Conservation (phyloP, 1,140 invertebrate species). For the Pachyrhynchus sulphureomaculatus region DNA sequence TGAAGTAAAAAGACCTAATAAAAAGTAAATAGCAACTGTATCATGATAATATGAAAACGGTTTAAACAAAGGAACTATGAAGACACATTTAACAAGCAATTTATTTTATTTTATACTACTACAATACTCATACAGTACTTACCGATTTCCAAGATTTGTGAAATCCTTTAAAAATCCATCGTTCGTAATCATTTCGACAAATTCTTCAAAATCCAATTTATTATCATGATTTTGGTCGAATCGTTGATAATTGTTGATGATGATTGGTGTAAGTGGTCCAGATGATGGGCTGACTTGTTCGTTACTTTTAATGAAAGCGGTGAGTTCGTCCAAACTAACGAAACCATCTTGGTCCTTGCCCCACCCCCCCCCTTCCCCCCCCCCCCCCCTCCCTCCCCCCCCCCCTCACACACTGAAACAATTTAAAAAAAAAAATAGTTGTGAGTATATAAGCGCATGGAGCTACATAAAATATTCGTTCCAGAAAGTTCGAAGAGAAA, state of each 20-base stretch:
- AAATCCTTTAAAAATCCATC: conserved; percentile 62
- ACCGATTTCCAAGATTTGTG: conserved; percentile 44
- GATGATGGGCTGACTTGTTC: conserved; percentile 70
- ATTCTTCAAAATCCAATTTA: conserved; percentile 75
- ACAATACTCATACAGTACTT: too few relatives aligned
- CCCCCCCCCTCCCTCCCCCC: too few relatives aligned
- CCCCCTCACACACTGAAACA: background rate
- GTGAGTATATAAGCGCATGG: too few relatives aligned
- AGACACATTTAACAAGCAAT: too few relatives aligned
- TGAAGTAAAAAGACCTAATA: too few relatives aligned
- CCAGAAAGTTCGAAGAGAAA: too few relatives aligned
- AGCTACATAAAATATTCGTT: too few relatives aligned
- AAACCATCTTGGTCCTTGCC: conserved; percentile 72
- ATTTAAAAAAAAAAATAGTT: background rate
- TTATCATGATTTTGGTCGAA: conserved; percentile 74
- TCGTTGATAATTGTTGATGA: conserved; percentile 67
- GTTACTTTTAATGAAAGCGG: conserved; percentile 61
- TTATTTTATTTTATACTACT: too few relatives aligned
- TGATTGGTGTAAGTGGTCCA: conserved; percentile 50
- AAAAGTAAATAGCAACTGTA: too few relatives aligned
- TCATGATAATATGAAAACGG: too few relatives aligned
- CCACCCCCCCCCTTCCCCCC: too few relatives aligned
- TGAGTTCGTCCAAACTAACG: conserved; percentile 70
- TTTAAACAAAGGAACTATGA: too few relatives aligned
- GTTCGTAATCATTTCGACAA: conserved; percentile 72